Evolutionary conservation across 1,140 invertebrate genomes (phyloP).

Genomic region (Amyelois transitella): DNA sequence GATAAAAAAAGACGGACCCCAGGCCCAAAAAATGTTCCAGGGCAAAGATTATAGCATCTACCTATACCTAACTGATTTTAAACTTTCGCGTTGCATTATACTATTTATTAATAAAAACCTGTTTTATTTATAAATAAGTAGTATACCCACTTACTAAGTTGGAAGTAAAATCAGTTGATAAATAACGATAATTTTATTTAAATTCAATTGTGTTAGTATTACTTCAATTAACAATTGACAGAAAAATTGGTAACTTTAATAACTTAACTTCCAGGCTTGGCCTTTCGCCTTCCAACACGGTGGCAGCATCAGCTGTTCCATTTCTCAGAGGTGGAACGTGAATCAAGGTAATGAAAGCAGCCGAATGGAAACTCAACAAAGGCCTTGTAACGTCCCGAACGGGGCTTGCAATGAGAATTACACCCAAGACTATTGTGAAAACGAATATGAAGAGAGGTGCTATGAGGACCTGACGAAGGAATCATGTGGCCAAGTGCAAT

Average conservation of each 20-base stretch:
- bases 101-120: too few relatives aligned
- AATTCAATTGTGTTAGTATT: too few relatives aligned
- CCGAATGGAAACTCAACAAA: constrained; percentile 18
- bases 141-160: too few relatives aligned
- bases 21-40: too few relatives aligned
- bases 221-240: too few relatives aligned
- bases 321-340: constrained; percentile 57
- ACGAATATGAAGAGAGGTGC: constrained; percentile 57
- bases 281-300: constrained; percentile 66
- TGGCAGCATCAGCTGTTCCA: constrained; percentile 48
- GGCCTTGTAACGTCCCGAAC: constrained; percentile 30
- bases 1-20: too few relatives aligned
- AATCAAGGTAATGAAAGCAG: constrained; percentile 26
- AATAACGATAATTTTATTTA: too few relatives aligned
- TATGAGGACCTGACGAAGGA: constrained; percentile 50
- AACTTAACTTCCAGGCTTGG: constrained; percentile 49
- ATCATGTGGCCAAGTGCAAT: constrained; percentile 32
- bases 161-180: too few relatives aligned
- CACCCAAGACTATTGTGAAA: constrained; percentile 46
- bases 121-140: too few relatives aligned
- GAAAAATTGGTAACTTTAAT: neutral
- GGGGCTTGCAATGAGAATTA: constrained; percentile 37
- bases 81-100: too few relatives aligned
- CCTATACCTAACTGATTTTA: too few relatives aligned
- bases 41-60: too few relatives aligned